These are phyloP conservation scores for Frieseomelitta varia DNA, from an alignment of 1,140 invertebrate species.

Conservation along the genomic window DNA sequence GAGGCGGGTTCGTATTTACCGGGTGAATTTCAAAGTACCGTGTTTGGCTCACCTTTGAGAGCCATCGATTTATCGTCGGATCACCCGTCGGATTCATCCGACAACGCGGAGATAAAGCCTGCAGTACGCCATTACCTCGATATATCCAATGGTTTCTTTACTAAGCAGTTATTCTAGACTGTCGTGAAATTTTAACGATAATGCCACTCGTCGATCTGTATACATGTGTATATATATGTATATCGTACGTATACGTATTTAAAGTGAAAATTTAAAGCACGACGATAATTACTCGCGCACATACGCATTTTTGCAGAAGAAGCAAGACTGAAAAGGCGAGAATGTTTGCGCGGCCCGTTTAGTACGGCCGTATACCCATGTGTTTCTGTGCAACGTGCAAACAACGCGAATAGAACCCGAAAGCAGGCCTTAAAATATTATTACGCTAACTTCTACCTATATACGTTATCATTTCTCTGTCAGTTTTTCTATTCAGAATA, in stretches of 20 bases:
- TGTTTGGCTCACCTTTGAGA: neutral
- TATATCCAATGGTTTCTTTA: neutral
- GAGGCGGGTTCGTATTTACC: neutral
- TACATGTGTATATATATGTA: no score
- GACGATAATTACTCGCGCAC: neutral
- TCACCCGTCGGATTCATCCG: constrained; percentile 36
- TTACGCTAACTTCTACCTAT: constrained; percentile 1
- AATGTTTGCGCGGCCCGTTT: neutral
- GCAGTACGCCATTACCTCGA: constrained; percentile 12
- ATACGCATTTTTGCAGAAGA: neutral
- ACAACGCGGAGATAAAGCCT: constrained; percentile 24
- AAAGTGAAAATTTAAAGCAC: neutral
- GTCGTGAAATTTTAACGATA: constrained; percentile 40
- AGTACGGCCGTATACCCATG: neutral
- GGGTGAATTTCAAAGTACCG: constrained; percentile 20
- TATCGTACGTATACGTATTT: neutral
- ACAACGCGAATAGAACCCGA: neutral
- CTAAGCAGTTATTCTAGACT: neutral
- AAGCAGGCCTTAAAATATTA: constrained; percentile 24
- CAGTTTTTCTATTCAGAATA: constrained; percentile 36
- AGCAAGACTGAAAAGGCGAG: neutral
- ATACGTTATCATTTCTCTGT: constrained; percentile 32
- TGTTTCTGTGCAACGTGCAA: neutral
- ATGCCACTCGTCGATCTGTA: neutral
- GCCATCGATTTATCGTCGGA: constrained; percentile 37